Evolutionary conservation across 2,797 vertebrate species (phyloP), one percentile per base, ranked within the genome.

Genomic region (Staurois parvus): DNA sequence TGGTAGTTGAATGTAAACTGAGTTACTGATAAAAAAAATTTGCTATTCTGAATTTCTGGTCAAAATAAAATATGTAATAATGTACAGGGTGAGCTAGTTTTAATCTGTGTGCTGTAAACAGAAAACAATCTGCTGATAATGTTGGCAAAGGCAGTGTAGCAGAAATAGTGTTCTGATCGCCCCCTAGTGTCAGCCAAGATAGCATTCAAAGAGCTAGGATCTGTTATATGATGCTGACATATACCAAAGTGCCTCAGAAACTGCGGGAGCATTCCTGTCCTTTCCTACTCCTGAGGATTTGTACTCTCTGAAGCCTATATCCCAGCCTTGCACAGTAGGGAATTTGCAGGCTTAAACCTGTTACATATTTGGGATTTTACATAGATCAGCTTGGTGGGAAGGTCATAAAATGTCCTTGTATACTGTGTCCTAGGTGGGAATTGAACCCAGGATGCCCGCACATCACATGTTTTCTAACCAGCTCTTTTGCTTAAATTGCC

Each of bases 131-230:
- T 59, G 21, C 52, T 59, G 52, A 59, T 30, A 26, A n/a, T 19
- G 48, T 29, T 26, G 64, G 64, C 24, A 13, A 9, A 67, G 26
- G 64, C 66, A 7, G 52, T 9, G 8, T 24, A 24, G n/a, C 5
- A 62, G 40, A 59, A 42, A 4, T 28, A 79, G 59, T 26, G 68
- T 37, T 52, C 12, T 6, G 67, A 42, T 68, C 45, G 84, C 77
- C 84, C 77, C 64, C 84, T 85, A 81, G 84, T 81, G 84, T 85
- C 30, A 48, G 84, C 37, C 26, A 74, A 29, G 48, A n/a, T 45
- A 52, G 56, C 12, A 24, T 24, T 24, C 52, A 28, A n/a, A 24
- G 34, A 17, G 29, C 32, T 64, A 28, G 3, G 64, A 30, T 26
- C 5, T 59, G 52, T 24, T 59, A 21, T 59, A 59, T 59, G 52